phyloP scores from a whole-genome alignment of 2,888 invertebrate species.

The Noctua pronuba region DNA sequence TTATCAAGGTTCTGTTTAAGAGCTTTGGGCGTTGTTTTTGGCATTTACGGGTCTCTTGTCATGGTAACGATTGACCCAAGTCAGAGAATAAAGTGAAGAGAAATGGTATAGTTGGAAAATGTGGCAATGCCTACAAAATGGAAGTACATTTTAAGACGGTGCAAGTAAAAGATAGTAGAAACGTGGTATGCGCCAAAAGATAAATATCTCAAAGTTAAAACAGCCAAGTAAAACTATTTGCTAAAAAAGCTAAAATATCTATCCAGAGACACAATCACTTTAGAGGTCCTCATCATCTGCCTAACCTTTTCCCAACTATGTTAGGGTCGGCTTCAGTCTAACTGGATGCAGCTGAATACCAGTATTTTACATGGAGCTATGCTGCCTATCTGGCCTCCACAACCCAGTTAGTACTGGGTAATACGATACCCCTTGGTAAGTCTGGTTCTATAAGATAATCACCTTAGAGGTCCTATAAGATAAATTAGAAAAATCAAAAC shows the following conservation, averaged over 20 bases:
- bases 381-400: too few species aligned
- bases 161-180: background rate
- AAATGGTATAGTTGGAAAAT: background rate
- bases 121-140: background rate
- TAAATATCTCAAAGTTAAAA: background rate
- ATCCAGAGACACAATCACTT: background rate
- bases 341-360: too few species aligned
- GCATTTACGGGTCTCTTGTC: background rate
- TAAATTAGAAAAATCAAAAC: conserved; percentile 34
- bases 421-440: too few species aligned
- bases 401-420: too few species aligned
- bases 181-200: background rate
- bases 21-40: conserved; percentile 24
- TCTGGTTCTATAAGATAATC: too few species aligned
- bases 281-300: background rate
- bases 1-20: conserved; percentile 29
- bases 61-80: background rate
- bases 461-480: background rate
- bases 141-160: background rate
- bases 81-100: background rate
- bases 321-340: too few species aligned
- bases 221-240: background rate
- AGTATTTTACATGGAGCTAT: too few species aligned
- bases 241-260: background rate
- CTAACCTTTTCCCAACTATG: too few species aligned